Percentiles rank a stretch among this genome's conserved stretches.
Evolutionary conservation across 2,113 vertebrate species (phyloP).

Genomic region (Uria aalge): DNA sequence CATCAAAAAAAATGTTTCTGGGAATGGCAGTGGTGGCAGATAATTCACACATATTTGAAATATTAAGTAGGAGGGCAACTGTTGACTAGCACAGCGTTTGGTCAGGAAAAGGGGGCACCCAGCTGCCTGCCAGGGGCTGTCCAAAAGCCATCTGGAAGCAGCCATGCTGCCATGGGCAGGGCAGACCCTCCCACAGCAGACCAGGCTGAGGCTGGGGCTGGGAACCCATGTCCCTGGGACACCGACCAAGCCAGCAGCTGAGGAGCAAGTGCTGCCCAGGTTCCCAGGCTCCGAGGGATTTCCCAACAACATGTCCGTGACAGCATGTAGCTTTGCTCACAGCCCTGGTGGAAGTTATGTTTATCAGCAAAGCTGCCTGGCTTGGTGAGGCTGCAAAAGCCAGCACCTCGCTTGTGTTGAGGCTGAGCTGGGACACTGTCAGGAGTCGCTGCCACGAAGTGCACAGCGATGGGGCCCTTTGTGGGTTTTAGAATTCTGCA

Average conservation of each 20-base stretch:
- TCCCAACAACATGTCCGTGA: not conserved
- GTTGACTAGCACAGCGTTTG: not conserved
- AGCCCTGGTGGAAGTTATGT: not conserved
- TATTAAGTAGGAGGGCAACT: not conserved
- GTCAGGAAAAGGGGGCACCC: not conserved
- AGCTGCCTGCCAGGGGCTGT: not conserved
- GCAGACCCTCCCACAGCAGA: not conserved
- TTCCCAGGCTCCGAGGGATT: not conserved
- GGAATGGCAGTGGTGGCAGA: not conserved
- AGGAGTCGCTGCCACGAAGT: not conserved
- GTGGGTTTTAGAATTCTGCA: not conserved
- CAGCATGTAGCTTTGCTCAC: not conserved
- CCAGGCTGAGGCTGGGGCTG: not conserved
- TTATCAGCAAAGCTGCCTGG: not conserved
- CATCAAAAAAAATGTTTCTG: not conserved
- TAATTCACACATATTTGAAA: not conserved
- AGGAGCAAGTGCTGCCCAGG: not conserved
- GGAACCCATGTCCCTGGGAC: fast-evolving
- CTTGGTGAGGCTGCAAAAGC: not conserved
- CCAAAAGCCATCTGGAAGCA: not conserved
- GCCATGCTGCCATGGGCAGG: fast-evolving
- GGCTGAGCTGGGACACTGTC: not conserved
- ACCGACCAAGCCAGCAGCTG: not conserved
- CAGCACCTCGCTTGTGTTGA: not conserved
- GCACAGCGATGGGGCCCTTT: not conserved